Percentiles rank a stretch among this genome's conserved stretches.
phyloP scores from a whole-genome alignment of 2,888 invertebrate species.

The Ectobius pallidus region DNA sequence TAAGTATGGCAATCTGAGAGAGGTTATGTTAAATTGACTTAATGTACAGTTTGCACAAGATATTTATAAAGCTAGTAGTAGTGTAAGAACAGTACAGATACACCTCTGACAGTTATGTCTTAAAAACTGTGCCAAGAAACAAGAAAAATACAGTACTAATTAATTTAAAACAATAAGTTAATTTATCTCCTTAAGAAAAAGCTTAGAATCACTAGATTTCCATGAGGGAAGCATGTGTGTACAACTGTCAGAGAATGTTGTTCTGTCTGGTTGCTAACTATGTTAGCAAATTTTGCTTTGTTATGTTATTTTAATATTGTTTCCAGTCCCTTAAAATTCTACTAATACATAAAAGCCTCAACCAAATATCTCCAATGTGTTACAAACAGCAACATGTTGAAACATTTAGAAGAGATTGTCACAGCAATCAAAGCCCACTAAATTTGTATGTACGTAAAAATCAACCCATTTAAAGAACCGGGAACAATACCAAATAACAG shows the following conservation, averaged over 20 bases:
- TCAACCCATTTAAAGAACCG: conserved; percentile 16
- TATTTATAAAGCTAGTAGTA: background rate
- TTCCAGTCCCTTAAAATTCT: conserved; percentile 26
- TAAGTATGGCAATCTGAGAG: no score
- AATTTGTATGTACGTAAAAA: no score
- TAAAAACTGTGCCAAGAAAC: background rate
- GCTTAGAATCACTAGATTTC: background rate
- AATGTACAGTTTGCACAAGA: conserved; percentile 2
- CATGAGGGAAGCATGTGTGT: background rate
- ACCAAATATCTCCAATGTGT: background rate
- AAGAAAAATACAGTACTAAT: background rate
- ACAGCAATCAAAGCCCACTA: no score
- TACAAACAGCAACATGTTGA: conserved; percentile 25
- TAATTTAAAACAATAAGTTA: background rate
- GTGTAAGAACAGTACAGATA: background rate
- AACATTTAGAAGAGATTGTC: no score
- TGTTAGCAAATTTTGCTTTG: background rate
- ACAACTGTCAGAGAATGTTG: background rate
- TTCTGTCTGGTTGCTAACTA: background rate
- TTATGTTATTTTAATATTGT: conserved; percentile 14
- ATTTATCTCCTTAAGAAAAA: background rate
- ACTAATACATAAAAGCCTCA: conserved; percentile 3
- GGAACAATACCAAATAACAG: conserved; percentile 1
- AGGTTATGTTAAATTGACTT: conserved; percentile 1
- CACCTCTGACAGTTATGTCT: background rate